phyloP scores from a whole-genome alignment of 2,113 vertebrate genomes.

The Callopanchax toddi region DNA sequence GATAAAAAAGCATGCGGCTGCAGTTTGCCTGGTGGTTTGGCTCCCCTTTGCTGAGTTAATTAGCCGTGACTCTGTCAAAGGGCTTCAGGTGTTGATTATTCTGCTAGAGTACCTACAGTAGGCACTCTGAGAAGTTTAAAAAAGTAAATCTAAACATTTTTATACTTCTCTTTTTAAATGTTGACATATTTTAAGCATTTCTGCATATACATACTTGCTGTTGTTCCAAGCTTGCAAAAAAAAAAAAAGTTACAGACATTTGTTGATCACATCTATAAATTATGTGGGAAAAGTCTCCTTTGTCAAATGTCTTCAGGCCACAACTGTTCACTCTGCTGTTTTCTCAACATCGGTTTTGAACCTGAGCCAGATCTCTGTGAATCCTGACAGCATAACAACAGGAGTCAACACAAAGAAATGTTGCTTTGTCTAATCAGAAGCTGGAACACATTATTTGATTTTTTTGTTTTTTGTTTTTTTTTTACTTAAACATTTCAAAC shows the following conservation, averaged over 20 bases:
- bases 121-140: slow-evolving; percentile 12
- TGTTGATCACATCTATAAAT: slow-evolving; percentile 13
- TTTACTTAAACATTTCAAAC: background rate
- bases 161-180: background rate
- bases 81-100: slow-evolving; percentile 65
- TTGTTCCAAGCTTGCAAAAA: slow-evolving; percentile 3
- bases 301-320: slow-evolving; percentile 19
- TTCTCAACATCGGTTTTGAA: slow-evolving; percentile 23
- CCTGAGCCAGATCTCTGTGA: background rate
- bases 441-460: background rate
- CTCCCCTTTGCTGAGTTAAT: slow-evolving; percentile 62
- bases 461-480: rapidly evolving
- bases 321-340: slow-evolving; percentile 19
- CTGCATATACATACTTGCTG: background rate
- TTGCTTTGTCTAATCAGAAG: background rate
- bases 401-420: background rate
- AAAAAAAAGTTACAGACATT: background rate
- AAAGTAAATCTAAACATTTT: background rate
- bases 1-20: slow-evolving; percentile 33
- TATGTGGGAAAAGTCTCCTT: slow-evolving; percentile 11
- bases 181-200: background rate
- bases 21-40: slow-evolving; percentile 29
- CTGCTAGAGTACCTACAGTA: slow-evolving; percentile 34
- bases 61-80: slow-evolving; percentile 60
- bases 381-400: background rate